These are phyloP conservation scores for Atlantisia rogersi DNA, from an alignment of 2,113 vertebrate genomes.

Conservation along the genomic window DNA sequence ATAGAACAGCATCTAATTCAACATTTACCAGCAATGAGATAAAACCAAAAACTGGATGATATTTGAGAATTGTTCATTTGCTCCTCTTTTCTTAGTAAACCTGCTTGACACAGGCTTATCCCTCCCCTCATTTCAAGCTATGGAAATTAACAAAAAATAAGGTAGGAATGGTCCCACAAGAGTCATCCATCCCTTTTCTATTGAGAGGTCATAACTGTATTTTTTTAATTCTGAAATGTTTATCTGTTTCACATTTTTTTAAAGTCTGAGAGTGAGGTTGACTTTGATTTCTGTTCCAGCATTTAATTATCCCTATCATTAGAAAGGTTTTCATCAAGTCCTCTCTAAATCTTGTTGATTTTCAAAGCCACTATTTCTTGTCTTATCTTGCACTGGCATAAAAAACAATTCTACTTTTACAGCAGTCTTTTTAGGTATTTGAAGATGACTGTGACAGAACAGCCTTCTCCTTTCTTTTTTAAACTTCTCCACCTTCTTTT, in stretches of 20 bases:
- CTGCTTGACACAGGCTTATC: not conserved
- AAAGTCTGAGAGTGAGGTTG: not conserved
- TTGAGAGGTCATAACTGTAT: not conserved
- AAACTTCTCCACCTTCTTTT: not conserved
- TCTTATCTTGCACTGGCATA: not conserved
- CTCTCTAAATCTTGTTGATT: not conserved
- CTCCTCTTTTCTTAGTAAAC: not conserved
- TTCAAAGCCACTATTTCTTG: not conserved
- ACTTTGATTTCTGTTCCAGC: not conserved
- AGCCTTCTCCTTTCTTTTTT: not conserved
- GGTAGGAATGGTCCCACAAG: not conserved
- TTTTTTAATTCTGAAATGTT: not conserved
- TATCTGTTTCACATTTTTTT: not conserved
- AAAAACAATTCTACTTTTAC: not conserved
- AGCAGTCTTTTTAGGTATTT: not conserved
- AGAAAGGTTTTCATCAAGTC: not conserved
- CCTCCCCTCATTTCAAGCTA: not conserved
- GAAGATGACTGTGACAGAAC: not conserved
- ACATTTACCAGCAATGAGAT: not conserved
- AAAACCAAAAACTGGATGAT: not conserved
- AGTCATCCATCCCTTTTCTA: accelerated
- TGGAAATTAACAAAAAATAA: not conserved
- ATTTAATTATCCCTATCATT: not conserved
- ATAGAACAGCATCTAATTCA: not conserved
- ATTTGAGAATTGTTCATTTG: not conserved